These are phyloP conservation scores for Thalassaphorura encarpata DNA, from an alignment of 1,140 invertebrate species.

Conservation along the genomic window DNA sequence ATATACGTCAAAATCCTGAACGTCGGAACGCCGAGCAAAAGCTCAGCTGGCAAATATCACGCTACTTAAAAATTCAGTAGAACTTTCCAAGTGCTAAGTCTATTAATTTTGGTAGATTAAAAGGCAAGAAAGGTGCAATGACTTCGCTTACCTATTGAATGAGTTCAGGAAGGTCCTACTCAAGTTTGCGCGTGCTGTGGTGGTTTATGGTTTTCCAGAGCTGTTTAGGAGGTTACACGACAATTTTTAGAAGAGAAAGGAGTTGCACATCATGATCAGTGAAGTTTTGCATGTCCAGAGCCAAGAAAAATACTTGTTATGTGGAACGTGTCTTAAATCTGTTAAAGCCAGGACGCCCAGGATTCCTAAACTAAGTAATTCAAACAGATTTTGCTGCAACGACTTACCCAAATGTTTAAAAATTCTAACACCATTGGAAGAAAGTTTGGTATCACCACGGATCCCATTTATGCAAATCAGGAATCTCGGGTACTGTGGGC, in stretches of 20 bases:
- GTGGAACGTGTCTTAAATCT: constrained; percentile 2
- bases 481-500: constrained; percentile 4
- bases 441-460: constrained; percentile 9
- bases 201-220: constrained; percentile 1
- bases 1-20: too few species aligned
- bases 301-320: neutral
- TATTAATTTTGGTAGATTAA: too few species aligned
- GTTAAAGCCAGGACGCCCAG: neutral
- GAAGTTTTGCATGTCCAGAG: neutral
- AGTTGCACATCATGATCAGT: neutral
- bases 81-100: too few species aligned
- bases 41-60: too few species aligned
- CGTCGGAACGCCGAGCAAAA: too few species aligned
- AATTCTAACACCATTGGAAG: constrained; percentile 9
- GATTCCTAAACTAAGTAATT: constrained; percentile 12
- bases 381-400: constrained; percentile 19
- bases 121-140: too few species aligned
- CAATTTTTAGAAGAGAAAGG: neutral
- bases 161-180: constrained; percentile 1
- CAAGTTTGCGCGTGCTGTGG: constrained; percentile 15
- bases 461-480: constrained; percentile 26
- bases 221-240: neutral
- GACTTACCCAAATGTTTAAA: constrained; percentile 8
- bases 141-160: neutral
- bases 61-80: too few species aligned